Base-by-base conservation (phyloP, 2,888 invertebrate genomes). In the Tipula unca region DNA sequence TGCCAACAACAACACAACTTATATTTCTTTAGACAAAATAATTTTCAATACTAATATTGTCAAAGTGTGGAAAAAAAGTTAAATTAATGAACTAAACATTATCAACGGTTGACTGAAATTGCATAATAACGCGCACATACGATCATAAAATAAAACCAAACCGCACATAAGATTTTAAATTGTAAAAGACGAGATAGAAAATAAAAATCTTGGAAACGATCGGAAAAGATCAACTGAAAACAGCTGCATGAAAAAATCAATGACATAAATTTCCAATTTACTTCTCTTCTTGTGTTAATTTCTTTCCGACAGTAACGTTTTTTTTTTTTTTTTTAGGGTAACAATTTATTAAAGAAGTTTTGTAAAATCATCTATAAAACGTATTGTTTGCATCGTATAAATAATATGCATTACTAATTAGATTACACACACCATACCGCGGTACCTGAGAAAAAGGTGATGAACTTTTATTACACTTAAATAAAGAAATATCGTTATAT, bases 221-320 rank as follows among this genome's bases (percentile, higher is more conserved):
- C 48, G 48, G 48, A 48, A 69, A 69, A 69, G 69, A 69, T 69
- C 69, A 69, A 69, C 69, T 25, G 25, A 69, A 69, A 69, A 69
- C 69, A 69, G 69, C 69, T 69, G 69, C 69, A 69, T 25, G 25
- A 69, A 69, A 69, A 69, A 69, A 69, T 69, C 69, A 69, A 69
- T 69, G 69, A 69, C 69, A 69, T 69, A 69, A 69, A 69, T 69
- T 69, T 69, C 14, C 69, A 69, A 69, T 69, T 69, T 69, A 69
- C 25, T 20, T 69, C 69, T 69, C 10, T 69, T 69, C 25, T n/a
- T 69, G 69, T 69, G 69, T 69, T 69, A 69, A 69, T 69, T 69
- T 69, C n/a, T 25, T 25, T 25, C 69, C 25, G 69, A 69, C 69
- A 25, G 3, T 17, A 69, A 25, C n/a, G n/a, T n/a, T n/a, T n/a